Conservation (phyloP, 2,797 vertebrate genomes). For the Etheostoma nigrum region DNA sequence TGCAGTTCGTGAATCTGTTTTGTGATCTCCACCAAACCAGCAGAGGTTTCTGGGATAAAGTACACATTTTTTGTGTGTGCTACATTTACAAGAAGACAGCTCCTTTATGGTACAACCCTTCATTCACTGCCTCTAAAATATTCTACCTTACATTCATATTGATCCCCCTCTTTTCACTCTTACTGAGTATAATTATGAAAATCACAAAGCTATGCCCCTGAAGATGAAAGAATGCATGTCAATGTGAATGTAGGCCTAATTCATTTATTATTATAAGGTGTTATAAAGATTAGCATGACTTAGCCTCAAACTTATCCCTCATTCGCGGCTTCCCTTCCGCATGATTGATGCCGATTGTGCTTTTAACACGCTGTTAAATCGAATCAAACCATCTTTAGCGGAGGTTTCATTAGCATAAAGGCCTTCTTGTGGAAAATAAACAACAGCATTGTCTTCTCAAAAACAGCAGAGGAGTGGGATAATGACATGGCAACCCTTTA, state of each 20-base stretch:
- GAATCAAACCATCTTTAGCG: constrained; percentile 72
- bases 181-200: constrained; percentile 38
- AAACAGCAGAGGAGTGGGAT: constrained; percentile 69
- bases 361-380: constrained; percentile 77
- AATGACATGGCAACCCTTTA: constrained; percentile 69
- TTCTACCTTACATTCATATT: neutral
- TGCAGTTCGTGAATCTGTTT: neutral
- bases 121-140: constrained; percentile 3
- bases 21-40: neutral
- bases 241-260: constrained; percentile 48
- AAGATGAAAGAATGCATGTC: constrained; percentile 20
- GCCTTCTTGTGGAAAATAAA: constrained; percentile 74
- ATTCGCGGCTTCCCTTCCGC: constrained; percentile 46
- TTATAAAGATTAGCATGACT: constrained; percentile 62
- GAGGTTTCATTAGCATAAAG: constrained; percentile 78
- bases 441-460: constrained; percentile 63
- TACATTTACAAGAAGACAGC: neutral
- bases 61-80: too few species aligned
- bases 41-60: neutral
- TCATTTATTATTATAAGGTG: constrained; percentile 63
- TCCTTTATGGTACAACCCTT: neutral
- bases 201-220: constrained; percentile 22
- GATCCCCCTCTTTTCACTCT: constrained; percentile 19
- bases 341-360: constrained; percentile 74
- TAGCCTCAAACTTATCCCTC: constrained; percentile 50